phyloP scores from a whole-genome alignment of 1,140 invertebrate species.

The Portunus trituberculatus region DNA sequence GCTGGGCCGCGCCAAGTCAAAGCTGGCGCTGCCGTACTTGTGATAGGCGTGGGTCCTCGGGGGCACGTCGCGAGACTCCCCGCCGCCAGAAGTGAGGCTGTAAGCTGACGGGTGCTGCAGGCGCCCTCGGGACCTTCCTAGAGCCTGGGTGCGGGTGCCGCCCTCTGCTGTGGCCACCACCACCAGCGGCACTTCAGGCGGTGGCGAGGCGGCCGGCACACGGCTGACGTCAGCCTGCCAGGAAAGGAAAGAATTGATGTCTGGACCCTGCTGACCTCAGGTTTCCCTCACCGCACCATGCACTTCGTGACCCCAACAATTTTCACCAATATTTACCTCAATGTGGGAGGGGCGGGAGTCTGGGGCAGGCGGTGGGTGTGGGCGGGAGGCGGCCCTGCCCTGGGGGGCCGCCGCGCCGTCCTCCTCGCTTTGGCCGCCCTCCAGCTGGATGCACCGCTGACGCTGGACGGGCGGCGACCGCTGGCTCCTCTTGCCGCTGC shows the following conservation, averaged over 20 bases:
- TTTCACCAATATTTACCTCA: constrained; percentile 42
- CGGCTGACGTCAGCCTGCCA: constrained; percentile 64
- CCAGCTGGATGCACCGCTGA: constrained; percentile 67
- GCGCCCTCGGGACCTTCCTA: constrained; percentile 44
- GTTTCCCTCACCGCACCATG: background rate
- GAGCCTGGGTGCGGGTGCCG: constrained; percentile 71
- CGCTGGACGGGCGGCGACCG: constrained; percentile 71
- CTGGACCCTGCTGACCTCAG: background rate
- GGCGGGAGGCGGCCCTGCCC: constrained; percentile 55
- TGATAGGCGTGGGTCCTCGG: constrained; percentile 71
- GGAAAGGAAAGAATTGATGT: background rate
- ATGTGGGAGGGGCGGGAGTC: constrained; percentile 25
- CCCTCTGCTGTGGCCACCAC: constrained; percentile 71
- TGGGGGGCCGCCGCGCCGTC: constrained; percentile 61
- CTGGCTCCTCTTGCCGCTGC: constrained; percentile 65
- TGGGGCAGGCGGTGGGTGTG: constrained; percentile 30
- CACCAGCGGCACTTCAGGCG: constrained; percentile 67
- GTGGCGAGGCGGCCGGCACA: constrained; percentile 51
- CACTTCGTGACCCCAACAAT: background rate
- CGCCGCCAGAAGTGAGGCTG: constrained; percentile 44
- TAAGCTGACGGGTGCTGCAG: constrained; percentile 30
- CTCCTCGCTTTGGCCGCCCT: constrained; percentile 61
- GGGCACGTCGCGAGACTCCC: constrained; percentile 38
- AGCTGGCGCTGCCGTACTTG: constrained; percentile 74
- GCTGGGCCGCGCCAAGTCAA: constrained; percentile 61